These are phyloP conservation scores for Etheostoma spectabile DNA, from an alignment of 2,113 vertebrate species.

Conservation along the genomic window DNA sequence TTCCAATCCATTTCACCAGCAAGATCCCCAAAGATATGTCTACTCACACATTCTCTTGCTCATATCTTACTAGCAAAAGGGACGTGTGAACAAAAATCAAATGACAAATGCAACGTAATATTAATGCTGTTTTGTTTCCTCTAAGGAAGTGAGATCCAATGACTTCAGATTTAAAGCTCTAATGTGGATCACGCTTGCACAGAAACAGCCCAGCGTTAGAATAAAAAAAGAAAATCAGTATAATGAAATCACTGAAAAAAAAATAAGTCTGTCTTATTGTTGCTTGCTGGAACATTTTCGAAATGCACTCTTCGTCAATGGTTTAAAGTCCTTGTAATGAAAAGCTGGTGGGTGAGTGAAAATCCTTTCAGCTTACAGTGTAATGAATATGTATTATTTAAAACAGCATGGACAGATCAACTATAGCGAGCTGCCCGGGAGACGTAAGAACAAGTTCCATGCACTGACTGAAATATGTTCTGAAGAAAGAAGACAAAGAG, in stretches of 20 bases:
- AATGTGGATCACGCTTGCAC: conserved; percentile 1
- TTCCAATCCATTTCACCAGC: conserved; percentile 17
- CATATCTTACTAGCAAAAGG: neutral
- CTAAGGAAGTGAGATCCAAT: neutral
- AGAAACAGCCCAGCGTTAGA: neutral
- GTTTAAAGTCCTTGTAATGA: neutral
- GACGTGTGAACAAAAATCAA: conserved; percentile 1
- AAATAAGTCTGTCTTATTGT: conserved; percentile 2
- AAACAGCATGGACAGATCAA: neutral
- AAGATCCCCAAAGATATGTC: neutral
- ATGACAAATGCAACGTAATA: neutral
- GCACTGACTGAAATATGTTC: neutral
- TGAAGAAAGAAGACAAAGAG: too few species aligned
- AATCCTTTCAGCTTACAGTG: conserved; percentile 2
- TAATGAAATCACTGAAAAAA: conserved; percentile 34
- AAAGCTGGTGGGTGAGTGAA: conserved; percentile 8
- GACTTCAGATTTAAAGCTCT: neutral
- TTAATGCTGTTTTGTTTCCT: conserved; percentile 15
- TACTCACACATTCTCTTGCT: neutral
- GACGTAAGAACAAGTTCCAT: neutral
- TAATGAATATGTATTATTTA: conserved; percentile 13
- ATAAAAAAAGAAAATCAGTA: neutral
- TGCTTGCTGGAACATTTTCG: neutral
- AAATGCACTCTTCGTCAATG: conserved; percentile 17
- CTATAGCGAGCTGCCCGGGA: neutral